Evolutionary conservation across 2,797 vertebrate genomes (phyloP).

Genomic region (Periophthalmus magnuspinnatus): DNA sequence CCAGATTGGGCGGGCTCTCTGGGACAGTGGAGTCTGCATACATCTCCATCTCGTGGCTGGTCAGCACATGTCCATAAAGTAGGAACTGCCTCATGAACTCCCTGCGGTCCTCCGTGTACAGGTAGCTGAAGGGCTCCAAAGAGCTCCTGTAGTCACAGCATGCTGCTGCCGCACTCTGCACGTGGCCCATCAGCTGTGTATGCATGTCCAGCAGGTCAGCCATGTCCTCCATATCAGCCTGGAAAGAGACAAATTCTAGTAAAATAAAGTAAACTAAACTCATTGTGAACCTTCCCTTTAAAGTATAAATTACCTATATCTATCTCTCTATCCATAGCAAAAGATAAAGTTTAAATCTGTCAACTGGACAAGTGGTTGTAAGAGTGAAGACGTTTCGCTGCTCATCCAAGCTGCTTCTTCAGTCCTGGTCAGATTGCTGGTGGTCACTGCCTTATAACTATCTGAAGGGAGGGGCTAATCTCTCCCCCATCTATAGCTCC

Average conservation of each 20-base stretch:
- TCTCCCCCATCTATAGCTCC: too few species aligned
- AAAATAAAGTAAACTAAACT: background rate
- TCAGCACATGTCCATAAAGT: slow-evolving; percentile 75
- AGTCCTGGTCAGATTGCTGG: too few species aligned
- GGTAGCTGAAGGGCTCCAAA: slow-evolving; percentile 82
- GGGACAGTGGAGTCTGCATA: slow-evolving; percentile 66
- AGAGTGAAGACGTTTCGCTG: too few species aligned
- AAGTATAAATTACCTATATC: too few species aligned
- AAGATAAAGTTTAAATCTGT: too few species aligned
- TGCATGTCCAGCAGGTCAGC: slow-evolving; percentile 74
- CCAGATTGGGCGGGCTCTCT: slow-evolving; percentile 78
- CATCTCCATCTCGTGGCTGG: slow-evolving; percentile 74
- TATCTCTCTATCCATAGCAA: too few species aligned
- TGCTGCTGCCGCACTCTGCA: slow-evolving; percentile 49
- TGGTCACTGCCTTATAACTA: too few species aligned
- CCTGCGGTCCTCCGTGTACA: slow-evolving; percentile 84
- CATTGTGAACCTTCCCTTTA: background rate
- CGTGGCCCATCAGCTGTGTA: slow-evolving; percentile 75
- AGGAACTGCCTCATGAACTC: slow-evolving; percentile 88
- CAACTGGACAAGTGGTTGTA: too few species aligned
- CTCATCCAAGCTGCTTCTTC: too few species aligned
- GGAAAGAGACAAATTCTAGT: background rate
- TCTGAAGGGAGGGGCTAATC: too few species aligned
- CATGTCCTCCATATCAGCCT: slow-evolving; percentile 88
- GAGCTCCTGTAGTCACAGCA: slow-evolving; percentile 76